Conservation (phyloP, 2,797 vertebrate genomes). For the Tapera naevia region DNA sequence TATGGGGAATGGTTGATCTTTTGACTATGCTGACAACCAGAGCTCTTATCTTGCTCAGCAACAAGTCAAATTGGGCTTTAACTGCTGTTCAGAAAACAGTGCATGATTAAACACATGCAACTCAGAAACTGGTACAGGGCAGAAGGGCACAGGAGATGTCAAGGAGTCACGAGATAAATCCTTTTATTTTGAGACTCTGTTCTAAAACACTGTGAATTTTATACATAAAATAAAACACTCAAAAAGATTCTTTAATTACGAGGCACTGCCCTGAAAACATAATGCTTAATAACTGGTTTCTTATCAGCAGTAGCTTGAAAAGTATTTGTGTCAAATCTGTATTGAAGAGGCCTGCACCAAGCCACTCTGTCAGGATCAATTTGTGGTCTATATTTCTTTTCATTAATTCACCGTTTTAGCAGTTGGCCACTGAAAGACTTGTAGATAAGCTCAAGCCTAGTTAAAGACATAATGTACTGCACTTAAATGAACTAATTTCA, state of each 20-base stretch:
- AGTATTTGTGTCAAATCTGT: background rate
- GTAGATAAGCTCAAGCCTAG: background rate
- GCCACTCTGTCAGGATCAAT: background rate
- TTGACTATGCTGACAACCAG: conserved; percentile 71
- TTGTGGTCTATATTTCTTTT: background rate
- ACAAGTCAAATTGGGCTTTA: conserved; percentile 73
- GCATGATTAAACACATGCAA: conserved; percentile 54
- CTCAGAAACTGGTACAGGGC: conserved; percentile 47
- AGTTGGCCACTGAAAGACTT: background rate
- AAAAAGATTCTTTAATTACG: background rate
- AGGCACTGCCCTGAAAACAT: background rate
- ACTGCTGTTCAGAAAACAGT: conserved; percentile 71
- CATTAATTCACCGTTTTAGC: background rate
- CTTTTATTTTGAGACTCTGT: conserved; percentile 61
- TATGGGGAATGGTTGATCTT: conserved; percentile 71
- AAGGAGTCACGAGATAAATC: conserved; percentile 75
- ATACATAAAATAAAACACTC: conserved; percentile 3
- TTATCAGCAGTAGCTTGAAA: background rate
- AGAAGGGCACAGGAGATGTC: conserved; percentile 61
- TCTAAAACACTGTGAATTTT: conserved; percentile 48
- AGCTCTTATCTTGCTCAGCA: conserved; percentile 68
- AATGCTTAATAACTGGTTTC: background rate
- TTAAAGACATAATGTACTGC: background rate
- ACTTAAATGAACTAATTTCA: background rate
- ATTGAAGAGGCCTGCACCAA: background rate